phyloP scores from a whole-genome alignment of 64 coral and sea anemone species.

The Pocillopora verrucosa region DNA sequence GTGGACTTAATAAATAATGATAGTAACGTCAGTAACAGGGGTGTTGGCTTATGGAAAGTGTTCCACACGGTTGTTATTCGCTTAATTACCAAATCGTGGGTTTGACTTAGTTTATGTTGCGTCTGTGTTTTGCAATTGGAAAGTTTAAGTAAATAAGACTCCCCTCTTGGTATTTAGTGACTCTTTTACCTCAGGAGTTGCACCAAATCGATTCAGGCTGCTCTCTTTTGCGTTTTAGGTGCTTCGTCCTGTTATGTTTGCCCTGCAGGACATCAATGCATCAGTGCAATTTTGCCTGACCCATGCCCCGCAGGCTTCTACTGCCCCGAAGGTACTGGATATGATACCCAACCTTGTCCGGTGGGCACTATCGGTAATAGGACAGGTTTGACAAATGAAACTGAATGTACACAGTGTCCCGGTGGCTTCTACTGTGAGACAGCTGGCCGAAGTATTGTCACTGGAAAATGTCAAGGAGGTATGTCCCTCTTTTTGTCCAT shows the following conservation, averaged over 20 bases:
- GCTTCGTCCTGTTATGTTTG: constrained; percentile 73
- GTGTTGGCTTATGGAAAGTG: no score
- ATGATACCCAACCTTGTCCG: constrained; percentile 82
- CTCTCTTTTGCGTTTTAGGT: constrained; percentile 52
- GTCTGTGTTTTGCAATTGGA: no score
- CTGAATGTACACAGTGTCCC: constrained; percentile 79
- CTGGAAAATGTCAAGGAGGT: constrained; percentile 72
- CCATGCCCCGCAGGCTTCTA: constrained; percentile 87
- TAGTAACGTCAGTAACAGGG: no score
- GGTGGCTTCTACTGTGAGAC: constrained; percentile 79
- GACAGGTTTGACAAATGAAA: constrained; percentile 52
- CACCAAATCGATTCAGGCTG: not conserved
- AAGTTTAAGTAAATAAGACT: no score
- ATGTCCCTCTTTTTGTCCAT: not conserved
- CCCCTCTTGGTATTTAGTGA: no score
- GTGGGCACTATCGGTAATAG: constrained; percentile 82
- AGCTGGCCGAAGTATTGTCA: constrained; percentile 73
- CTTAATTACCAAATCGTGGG: no score
- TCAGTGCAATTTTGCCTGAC: constrained; percentile 67
- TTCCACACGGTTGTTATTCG: no score
- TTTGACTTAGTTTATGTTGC: no score
- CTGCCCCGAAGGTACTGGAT: constrained; percentile 85
- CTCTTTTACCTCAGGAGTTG: not conserved
- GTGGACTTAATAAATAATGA: no score
- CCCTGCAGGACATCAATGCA: constrained; percentile 91